Evolutionary conservation across 1,140 invertebrate genomes (phyloP).

Genomic region (Brachionus koreanus): DNA sequence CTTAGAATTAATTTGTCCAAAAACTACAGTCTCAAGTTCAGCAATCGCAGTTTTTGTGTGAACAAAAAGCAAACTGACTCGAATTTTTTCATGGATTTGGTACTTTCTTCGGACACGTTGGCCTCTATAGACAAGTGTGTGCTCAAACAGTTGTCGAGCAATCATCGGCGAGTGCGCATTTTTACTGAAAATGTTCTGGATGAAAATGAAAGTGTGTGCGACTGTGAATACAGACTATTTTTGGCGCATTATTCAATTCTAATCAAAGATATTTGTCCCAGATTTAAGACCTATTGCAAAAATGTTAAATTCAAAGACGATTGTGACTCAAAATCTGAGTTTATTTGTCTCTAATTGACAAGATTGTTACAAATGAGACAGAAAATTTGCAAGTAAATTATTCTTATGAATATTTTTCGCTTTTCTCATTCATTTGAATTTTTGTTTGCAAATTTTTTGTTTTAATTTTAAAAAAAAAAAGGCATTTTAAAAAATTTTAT

Average conservation of each 20-base stretch:
- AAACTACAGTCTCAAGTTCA: not conserved
- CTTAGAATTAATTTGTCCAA: not conserved
- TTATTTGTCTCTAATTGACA: not conserved
- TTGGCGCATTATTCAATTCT: not conserved
- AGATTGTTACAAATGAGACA: not conserved
- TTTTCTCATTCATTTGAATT: not conserved
- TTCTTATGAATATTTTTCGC: not conserved
- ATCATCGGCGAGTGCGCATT: not conserved
- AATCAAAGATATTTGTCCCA: not conserved
- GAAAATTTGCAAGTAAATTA: not conserved
- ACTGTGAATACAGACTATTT: not conserved
- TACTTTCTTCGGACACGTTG: not conserved
- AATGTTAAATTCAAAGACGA: not conserved
- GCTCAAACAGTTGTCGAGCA: not conserved
- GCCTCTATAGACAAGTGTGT: not conserved
- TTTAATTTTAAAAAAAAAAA: too few relatives aligned
- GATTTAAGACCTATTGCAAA: slow-evolving; percentile 10
- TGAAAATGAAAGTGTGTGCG: not conserved
- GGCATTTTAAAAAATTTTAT: too few relatives aligned
- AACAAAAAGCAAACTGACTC: not conserved
- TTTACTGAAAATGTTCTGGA: not conserved
- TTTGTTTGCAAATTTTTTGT: not conserved
- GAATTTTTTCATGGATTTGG: not conserved
- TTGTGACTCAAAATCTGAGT: not conserved
- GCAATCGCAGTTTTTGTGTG: not conserved